Percentiles rank a stretch among this genome's conserved stretches.
phyloP scores from a whole-genome alignment of 2,797 vertebrate genomes.

The Lepus townsendii region DNA sequence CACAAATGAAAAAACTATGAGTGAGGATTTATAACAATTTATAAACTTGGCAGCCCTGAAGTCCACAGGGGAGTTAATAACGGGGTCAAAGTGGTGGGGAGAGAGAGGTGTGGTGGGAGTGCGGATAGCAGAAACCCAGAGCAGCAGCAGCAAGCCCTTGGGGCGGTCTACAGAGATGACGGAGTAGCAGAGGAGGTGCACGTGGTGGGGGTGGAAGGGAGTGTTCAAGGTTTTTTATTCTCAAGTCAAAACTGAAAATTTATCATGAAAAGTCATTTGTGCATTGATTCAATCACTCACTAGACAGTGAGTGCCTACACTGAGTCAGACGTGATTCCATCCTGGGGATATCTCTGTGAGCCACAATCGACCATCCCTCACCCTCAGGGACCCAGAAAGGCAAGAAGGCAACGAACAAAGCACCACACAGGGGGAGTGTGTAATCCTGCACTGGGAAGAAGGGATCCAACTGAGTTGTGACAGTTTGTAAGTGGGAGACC shows the following conservation, averaged over 20 bases:
- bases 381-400: neutral
- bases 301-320: neutral
- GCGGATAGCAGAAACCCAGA: neutral
- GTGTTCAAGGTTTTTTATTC: conserved; percentile 4
- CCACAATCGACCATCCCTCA: neutral
- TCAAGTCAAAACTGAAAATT: conserved; percentile 31
- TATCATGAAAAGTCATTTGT: neutral
- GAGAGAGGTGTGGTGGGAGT: neutral
- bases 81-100: neutral
- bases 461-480: neutral
- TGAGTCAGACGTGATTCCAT: neutral
- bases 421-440: neutral
- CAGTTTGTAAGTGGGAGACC: neutral
- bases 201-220: neutral
- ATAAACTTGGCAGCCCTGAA: neutral
- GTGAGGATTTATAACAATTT: neutral
- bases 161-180: accelerated
- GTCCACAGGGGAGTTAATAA: neutral
- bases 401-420: neutral
- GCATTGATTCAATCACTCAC: neutral
- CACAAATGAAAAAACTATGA: neutral
- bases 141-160: neutral
- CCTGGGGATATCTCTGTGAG: neutral
- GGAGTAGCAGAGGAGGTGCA: neutral
- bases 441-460: neutral